These are phyloP conservation scores for Mustela nigripes DNA, from an alignment of 2,113 vertebrate species.

Conservation along the genomic window DNA sequence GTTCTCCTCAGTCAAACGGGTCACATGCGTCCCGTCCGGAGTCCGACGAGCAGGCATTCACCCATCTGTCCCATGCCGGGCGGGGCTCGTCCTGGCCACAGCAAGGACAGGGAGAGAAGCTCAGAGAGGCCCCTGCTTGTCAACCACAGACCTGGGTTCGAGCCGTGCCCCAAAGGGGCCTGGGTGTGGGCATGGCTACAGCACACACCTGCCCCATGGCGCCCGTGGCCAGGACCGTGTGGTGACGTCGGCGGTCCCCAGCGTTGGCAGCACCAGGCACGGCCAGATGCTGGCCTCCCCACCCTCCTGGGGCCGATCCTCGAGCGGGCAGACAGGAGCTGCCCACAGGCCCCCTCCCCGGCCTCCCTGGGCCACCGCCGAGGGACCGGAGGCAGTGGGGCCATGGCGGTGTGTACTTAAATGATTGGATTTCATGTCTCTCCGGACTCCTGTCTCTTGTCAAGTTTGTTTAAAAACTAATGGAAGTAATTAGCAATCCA, in stretches of 20 bases:
- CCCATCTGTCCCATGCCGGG: fast-evolving
- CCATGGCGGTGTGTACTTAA: not conserved
- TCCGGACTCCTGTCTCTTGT: conserved; percentile 79
- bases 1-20: fast-evolving
- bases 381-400: not conserved
- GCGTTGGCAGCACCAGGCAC: not conserved
- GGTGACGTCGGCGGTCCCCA: fast-evolving
- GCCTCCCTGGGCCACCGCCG: not conserved
- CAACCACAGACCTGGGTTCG: not conserved
- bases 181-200: fast-evolving
- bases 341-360: not conserved
- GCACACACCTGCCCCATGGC: not conserved
- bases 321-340: fast-evolving
- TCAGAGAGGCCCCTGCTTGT: not conserved
- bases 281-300: not conserved
- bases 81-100: not conserved
- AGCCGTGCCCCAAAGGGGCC: too few relatives aligned
- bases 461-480: conserved; percentile 86
- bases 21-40: fast-evolving
- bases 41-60: fast-evolving
- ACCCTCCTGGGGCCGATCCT: fast-evolving
- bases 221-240: not conserved
- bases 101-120: not conserved
- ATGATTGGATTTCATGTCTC: conserved; percentile 78
- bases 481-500: conserved; percentile 83